Evolutionary conservation across 37 sponge, comb jelly and placozoan species (phyloP), one percentile per base, ranked within the genome.

Genomic region (Dysidea cf. avara): DNA sequence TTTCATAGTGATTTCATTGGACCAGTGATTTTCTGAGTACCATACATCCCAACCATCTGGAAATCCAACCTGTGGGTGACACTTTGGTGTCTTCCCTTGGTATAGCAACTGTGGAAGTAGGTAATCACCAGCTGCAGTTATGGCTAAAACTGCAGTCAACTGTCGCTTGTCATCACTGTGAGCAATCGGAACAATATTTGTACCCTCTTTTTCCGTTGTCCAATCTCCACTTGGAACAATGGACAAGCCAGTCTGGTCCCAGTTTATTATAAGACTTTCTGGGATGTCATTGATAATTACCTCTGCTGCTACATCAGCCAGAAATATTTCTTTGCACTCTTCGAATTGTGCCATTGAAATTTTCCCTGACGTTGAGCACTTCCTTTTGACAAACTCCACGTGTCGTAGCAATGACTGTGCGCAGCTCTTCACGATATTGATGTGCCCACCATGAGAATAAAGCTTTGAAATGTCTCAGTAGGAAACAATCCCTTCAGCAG

Each of bases 401-500:
- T 48, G 17, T 7, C 13, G 7, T 5, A 68, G 49, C 6, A 68
- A 25, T 18, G 43, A 40, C 21, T 40, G 3, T 37, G 69, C 69
- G 48, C 49, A 68, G 43, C 24, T 29, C 39, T 39, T 22, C 3
- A 32, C 13, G 25, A 64, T 33, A 6, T 28, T n/a, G 22, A 64
- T 36, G 39, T 64, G 66, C 30, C 66, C 66, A 7, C 37, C 66
- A 64, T 64, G 59, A 5, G 46, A 43, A 12, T 43, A 9, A 5
- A 43, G 9, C 9, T 43, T 43, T 12, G 46, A 12, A 43, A 9
- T 9, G 9, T 81, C 60, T 36, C 64, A 40, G 0, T 54, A 2
- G 33, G 68, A 34, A 3, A 86, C 24, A n/a, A 81, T 87, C 25
- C 87, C 81, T 32, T 77, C 37, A 16, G 77, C 87, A 48, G 65